A percentile compares a stretch with the other conserved stretches of the same genome.
These are phyloP conservation scores for Pseudoatta argentina DNA, from an alignment of 1,140 invertebrate species.

Conservation along the genomic window DNA sequence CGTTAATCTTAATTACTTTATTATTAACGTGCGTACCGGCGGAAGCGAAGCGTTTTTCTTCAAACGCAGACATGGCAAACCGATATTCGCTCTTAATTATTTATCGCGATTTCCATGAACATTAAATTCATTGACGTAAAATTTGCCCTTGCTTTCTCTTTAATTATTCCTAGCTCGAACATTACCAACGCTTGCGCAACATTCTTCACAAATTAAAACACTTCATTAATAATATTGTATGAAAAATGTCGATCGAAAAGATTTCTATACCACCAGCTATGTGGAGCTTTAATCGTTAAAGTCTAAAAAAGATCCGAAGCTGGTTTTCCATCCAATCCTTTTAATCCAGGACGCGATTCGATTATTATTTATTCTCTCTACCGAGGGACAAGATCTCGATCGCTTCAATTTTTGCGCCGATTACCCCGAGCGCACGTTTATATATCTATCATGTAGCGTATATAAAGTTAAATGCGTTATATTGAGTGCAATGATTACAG, in stretches of 20 bases:
- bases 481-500: constrained; percentile 53
- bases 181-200: background rate
- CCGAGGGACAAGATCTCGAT: background rate
- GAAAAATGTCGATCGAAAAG: background rate
- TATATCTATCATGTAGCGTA: background rate
- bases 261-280: background rate
- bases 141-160: background rate
- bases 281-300: background rate
- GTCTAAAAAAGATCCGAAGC: constrained; percentile 10
- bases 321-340: constrained; percentile 24
- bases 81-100: constrained; percentile 9
- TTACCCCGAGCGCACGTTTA: background rate
- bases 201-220: constrained; percentile 6
- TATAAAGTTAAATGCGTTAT: constrained; percentile 40
- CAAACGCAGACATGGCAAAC: background rate
- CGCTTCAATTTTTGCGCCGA: background rate
- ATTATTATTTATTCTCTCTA: constrained; percentile 38
- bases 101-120: background rate
- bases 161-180: background rate
- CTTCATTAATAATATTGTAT: constrained; percentile 26
- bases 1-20: constrained; percentile 34
- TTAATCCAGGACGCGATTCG: constrained; percentile 29
- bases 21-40: background rate
- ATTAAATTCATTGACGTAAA: background rate
- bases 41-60: background rate